Base-by-base conservation (phyloP, 2,888 invertebrate species). In the Strigamia crassipes region DNA sequence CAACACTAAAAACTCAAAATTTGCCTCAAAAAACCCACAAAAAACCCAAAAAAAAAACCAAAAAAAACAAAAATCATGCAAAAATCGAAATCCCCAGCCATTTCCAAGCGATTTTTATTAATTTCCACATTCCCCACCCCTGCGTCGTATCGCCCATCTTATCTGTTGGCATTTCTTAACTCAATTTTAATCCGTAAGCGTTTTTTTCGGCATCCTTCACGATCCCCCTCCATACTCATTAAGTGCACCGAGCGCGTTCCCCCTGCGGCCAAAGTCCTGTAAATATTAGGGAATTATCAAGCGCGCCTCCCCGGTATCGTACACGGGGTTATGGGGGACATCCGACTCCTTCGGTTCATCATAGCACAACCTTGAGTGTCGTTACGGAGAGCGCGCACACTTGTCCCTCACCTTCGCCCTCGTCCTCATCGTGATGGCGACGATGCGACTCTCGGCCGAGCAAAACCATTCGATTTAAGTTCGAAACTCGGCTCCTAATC, bases 251-350 rank as follows among this genome's bases (percentile, higher is more conserved):
- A 13, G 51, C 51, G 51, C 51, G 51, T n/a, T 51, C 51, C 51
- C 51, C 51, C 51, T 18, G 51, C 51, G 51, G 51, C 51, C 51
- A 51, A 51, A 51, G 51, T n/a, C 51, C 51, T n/a, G 51, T 51
- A 51, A 51, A 51, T 51, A 51, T 51, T 51, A n/a, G 51, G 51
- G n/a, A 51, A 51, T 51, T 9, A 51, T 18, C 3, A 51, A 51
- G 8, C 51, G 51, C 4, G 51, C 51, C 51, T 6, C 51, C 51
- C 51, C 51, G 8, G 51, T 51, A 51, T 51, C 51, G 51, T 51
- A 18, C 51, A 1, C 15, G 4, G 51, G 3, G 9, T 51, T 15
- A 2, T 18, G n/a, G 51, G 51, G 51, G 51, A 51, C 51, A 51
- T 51, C n/a, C 51, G 51, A 51, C 51, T 51, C 51, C 51, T 51